Evolutionary conservation across 2,113 vertebrate species (phyloP).

Genomic region (Ailurus styani): DNA sequence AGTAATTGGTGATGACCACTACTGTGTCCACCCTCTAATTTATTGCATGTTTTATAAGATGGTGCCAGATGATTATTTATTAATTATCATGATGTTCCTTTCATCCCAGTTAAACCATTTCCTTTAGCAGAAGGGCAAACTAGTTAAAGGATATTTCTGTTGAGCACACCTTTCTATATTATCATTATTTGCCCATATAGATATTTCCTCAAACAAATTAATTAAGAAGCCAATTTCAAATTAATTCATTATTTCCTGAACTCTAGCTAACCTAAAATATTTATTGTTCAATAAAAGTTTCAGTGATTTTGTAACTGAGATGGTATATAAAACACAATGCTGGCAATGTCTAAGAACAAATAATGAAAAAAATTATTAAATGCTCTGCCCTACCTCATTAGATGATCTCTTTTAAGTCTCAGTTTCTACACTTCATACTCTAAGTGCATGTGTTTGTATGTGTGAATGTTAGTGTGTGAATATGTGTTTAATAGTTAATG

Average conservation of each 20-base stretch:
- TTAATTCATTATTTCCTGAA: slow-evolving; percentile 6
- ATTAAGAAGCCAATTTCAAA: slow-evolving; percentile 13
- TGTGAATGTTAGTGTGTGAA: not conserved
- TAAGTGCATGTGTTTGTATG: not conserved
- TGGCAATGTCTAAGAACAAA: slow-evolving; percentile 22
- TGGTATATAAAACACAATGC: slow-evolving; percentile 15
- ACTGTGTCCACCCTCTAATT: not conserved
- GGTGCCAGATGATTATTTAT: not conserved
- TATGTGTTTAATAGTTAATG: slow-evolving; percentile 35
- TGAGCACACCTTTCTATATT: not conserved
- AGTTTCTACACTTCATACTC: not conserved
- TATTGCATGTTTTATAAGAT: not conserved
- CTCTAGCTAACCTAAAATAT: slow-evolving; percentile 10
- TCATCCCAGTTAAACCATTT: not conserved
- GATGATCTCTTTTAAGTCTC: not conserved
- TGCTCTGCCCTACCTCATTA: not conserved
- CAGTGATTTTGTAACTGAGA: slow-evolving; percentile 35
- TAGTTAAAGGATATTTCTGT: not conserved
- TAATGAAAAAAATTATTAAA: slow-evolving; percentile 15
- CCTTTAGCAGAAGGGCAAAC: not conserved
- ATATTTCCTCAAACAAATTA: not conserved
- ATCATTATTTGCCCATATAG: not conserved
- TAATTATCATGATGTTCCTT: not conserved
- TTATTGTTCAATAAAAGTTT: slow-evolving; percentile 38
- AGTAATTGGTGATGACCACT: not conserved